Percentiles rank a stretch among this genome's conserved stretches.
Evolutionary conservation across 1,140 invertebrate genomes (phyloP).

Genomic region (Drosophila subpulchrella): DNA sequence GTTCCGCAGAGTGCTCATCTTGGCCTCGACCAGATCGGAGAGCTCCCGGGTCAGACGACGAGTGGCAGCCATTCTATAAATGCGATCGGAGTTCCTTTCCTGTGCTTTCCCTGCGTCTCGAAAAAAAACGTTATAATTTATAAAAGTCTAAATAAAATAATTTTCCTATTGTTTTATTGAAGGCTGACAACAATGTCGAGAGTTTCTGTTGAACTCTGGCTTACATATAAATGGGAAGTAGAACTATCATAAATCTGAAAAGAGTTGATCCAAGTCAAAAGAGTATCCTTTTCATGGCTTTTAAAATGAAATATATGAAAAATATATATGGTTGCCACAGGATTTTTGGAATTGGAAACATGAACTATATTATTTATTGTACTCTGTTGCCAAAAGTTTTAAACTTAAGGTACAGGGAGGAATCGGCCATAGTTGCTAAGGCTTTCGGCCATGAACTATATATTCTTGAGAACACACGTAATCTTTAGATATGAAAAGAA

Average conservation of each 20-base stretch:
- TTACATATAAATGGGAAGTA: neutral
- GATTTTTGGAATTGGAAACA: no score
- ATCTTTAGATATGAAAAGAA: no score
- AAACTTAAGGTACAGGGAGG: no score
- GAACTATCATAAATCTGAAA: neutral
- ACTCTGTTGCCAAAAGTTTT: no score
- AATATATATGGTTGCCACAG: no score
- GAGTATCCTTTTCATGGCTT: no score
- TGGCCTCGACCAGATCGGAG: slow-evolving; percentile 91
- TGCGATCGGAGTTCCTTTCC: slow-evolving; percentile 2
- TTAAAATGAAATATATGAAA: no score
- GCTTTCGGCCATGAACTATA: no score
- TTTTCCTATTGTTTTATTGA: slow-evolving; percentile 11
- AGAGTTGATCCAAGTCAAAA: no score
- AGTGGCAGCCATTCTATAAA: slow-evolving; percentile 87
- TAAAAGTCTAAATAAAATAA: slow-evolving; percentile 15
- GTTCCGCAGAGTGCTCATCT: slow-evolving; percentile 93
- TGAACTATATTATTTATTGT: no score
- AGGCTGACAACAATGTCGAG: slow-evolving; percentile 18
- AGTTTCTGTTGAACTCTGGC: slow-evolving; percentile 2
- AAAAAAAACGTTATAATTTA: slow-evolving; percentile 17
- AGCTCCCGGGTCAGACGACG: slow-evolving; percentile 92
- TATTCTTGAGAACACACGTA: no score
- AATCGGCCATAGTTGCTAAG: no score
- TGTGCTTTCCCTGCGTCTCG: slow-evolving; percentile 9